Evolutionary conservation across 2,113 vertebrate genomes (phyloP).

Genomic region (Scomber colias): DNA sequence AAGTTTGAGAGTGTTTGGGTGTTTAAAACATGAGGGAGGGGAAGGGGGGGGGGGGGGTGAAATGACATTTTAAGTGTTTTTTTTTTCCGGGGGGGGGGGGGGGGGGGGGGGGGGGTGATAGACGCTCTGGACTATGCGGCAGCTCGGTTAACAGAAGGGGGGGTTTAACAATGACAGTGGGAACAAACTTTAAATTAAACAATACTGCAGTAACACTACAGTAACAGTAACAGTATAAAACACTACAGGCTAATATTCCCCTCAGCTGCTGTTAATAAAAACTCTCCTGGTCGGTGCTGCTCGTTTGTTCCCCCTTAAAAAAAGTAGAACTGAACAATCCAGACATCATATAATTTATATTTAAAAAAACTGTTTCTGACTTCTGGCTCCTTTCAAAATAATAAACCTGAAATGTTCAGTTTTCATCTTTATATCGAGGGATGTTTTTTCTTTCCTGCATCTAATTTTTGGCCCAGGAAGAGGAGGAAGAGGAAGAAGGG

Average conservation of each 20-base stretch:
- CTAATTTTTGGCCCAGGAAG: background rate
- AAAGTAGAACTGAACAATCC: background rate
- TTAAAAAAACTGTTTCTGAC: background rate
- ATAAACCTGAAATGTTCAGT: background rate
- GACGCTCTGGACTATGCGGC: constrained; percentile 17
- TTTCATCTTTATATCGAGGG: background rate
- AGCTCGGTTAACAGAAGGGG: constrained; percentile 3
- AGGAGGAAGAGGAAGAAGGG: too few relatives aligned
- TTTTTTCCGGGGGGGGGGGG: constrained; percentile 30
- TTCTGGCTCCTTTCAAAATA: background rate
- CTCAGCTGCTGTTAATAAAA: constrained; percentile 8
- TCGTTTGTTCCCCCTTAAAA: background rate
- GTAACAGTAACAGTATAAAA: background rate
- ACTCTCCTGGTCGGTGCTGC: constrained; percentile 13
- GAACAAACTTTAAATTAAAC: constrained; percentile 20
- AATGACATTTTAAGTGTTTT: constrained; percentile 60
- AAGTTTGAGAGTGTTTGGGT: constrained; percentile 67
- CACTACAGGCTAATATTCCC: background rate
- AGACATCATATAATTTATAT: constrained; percentile 2
- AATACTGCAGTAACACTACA: constrained; percentile 1
- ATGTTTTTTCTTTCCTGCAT: background rate
- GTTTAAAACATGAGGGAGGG: constrained; percentile 17
- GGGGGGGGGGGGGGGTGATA: constrained; percentile 71
- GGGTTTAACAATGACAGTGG: constrained; percentile 5
- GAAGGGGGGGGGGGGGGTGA: constrained; percentile 57